phyloP scores from a whole-genome alignment of 2,888 invertebrate genomes.

The Limnephilus marmoratus region DNA sequence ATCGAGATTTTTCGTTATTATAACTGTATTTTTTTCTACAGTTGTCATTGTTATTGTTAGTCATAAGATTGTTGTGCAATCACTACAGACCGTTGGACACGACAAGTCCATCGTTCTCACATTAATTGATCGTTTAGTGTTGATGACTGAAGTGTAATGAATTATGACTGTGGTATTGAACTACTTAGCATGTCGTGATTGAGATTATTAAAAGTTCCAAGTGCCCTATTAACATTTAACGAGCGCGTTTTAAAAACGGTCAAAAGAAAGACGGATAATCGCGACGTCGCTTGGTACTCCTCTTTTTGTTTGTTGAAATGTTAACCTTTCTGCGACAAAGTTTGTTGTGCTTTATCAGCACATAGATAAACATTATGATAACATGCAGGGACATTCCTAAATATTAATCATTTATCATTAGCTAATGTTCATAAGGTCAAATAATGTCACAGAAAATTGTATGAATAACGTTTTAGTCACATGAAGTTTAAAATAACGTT shows the following conservation, averaged over 20 bases:
- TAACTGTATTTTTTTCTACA: neutral
- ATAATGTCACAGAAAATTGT: neutral
- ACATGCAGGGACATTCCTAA: neutral
- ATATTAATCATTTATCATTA: neutral
- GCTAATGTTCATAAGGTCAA: neutral
- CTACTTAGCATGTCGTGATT: neutral
- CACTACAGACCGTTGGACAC: no score
- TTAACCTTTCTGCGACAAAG: neutral
- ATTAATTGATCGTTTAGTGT: neutral
- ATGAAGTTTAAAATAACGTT: neutral
- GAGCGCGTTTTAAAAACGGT: neutral
- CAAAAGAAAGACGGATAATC: neutral
- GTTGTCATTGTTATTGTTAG: neutral
- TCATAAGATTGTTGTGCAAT: neutral
- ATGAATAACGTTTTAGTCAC: neutral
- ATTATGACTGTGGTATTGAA: neutral
- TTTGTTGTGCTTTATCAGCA: neutral
- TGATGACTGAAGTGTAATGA: neutral
- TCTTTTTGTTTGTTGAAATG: no score
- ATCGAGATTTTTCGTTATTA: neutral
- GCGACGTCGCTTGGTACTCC: no score
- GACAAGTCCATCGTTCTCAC: neutral
- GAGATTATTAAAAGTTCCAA: neutral
- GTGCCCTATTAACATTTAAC: neutral
- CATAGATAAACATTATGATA: neutral